Conservation (phyloP, 2,797 vertebrate genomes). For the Chaetodon trifasciatus region DNA sequence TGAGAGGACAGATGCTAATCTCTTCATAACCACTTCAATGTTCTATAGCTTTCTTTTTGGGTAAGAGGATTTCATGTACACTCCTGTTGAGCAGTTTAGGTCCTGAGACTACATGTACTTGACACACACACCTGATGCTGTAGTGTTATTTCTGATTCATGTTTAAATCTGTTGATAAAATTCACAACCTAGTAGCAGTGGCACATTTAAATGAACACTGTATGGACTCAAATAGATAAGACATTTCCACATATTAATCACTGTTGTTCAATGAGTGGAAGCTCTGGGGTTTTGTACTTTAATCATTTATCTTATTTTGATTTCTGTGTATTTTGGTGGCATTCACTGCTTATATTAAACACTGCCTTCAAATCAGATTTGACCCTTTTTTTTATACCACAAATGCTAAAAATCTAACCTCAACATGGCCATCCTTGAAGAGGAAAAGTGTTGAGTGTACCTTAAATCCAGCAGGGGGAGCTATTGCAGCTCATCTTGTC, state of each 20-base stretch:
- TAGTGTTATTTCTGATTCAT: neutral
- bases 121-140: constrained; percentile 1
- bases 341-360: neutral
- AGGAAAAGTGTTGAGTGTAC: constrained; percentile 6
- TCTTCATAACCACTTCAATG: constrained; percentile 58
- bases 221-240: neutral
- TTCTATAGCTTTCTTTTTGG: constrained; percentile 35
- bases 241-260: neutral
- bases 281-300: neutral
- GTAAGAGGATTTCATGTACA: constrained; percentile 23
- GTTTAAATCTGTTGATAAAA: neutral
- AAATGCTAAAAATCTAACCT: neutral
- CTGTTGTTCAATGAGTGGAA: neutral
- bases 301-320: neutral
- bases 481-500: constrained; percentile 64
- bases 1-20: constrained; percentile 58
- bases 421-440: neutral
- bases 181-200: neutral
- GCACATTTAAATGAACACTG: neutral
- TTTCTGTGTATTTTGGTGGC: neutral
- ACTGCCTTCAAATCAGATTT: neutral
- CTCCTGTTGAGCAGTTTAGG: constrained; percentile 23
- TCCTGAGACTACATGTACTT: neutral
- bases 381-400: neutral
- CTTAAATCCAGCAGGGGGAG: constrained; percentile 71